phyloP scores from a whole-genome alignment of 2,888 invertebrate genomes.

The Sisyra nigra region DNA sequence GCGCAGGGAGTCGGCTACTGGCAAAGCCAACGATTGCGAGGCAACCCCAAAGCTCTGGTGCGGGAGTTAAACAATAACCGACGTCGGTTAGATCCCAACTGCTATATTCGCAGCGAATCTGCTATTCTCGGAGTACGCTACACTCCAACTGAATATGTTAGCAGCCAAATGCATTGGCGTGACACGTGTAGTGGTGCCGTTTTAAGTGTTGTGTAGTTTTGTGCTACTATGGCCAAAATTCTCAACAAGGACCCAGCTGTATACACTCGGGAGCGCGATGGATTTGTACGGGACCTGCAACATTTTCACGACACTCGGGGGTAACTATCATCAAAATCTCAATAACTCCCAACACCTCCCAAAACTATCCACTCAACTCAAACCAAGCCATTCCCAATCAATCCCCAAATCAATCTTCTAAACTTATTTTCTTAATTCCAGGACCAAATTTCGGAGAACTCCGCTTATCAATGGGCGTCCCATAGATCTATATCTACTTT shows the following conservation, averaged over 20 bases:
- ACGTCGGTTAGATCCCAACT: conserved; percentile 19
- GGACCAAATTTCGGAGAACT: conserved; percentile 46
- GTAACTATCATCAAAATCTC: conserved; percentile 37
- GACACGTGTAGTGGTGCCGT: conserved; percentile 26
- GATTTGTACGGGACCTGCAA: conserved; percentile 69
- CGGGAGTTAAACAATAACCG: conserved; percentile 26
- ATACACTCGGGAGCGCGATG: conserved; percentile 62
- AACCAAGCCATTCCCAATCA: not conserved
- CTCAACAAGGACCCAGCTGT: conserved; percentile 54
- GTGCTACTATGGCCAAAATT: conserved; percentile 40
- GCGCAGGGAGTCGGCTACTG: conserved; percentile 32
- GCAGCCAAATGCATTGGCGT: conserved; percentile 22
- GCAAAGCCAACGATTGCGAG: conserved; percentile 23
- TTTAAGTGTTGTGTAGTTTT: conserved; percentile 9
- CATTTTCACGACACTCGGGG: conserved; percentile 85
- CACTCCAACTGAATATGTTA: conserved; percentile 17
- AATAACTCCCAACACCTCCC: not conserved
- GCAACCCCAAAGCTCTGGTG: conserved; percentile 22
- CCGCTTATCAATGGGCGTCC: conserved; percentile 73
- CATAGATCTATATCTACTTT: conserved; percentile 83
- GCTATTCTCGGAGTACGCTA: conserved; percentile 3
- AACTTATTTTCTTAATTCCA: conserved; percentile 19
- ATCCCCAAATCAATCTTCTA: too few relatives aligned
- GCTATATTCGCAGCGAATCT: conserved; percentile 18
- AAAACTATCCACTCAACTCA: conserved; percentile 1